Percentiles rank a stretch among this genome's conserved stretches.
These are phyloP conservation scores for Pipra filicauda DNA, from an alignment of 2,113 vertebrate species.

Conservation along the genomic window DNA sequence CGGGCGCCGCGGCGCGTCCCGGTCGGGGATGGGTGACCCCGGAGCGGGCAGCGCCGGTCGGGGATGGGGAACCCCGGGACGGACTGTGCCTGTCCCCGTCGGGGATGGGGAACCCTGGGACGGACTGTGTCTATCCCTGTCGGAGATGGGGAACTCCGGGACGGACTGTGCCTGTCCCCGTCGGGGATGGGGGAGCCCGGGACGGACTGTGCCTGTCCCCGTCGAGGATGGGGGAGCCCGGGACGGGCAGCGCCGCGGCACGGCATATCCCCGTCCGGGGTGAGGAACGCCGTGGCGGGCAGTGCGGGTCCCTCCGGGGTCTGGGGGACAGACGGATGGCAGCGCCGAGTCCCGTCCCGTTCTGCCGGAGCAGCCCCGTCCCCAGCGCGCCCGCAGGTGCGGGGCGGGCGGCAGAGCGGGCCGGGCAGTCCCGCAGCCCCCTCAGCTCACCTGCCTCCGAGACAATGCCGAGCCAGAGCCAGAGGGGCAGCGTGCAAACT, in stretches of 20 bases:
- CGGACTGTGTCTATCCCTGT: background rate
- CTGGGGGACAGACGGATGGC: background rate
- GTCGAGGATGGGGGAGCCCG: background rate
- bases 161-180: background rate
- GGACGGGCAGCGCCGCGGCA: background rate
- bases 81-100: background rate
- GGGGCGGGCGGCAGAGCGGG: background rate
- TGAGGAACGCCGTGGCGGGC: background rate
- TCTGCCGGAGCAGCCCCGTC: background rate
- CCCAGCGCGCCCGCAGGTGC: background rate
- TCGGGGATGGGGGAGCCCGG: background rate
- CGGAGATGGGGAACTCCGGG: background rate
- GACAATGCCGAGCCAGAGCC: conserved; percentile 85
- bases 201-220: background rate
- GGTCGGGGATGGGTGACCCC: background rate
- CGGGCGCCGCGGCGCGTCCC: background rate
- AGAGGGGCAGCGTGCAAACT: conserved; percentile 80
- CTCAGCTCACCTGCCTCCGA: conserved; percentile 84
- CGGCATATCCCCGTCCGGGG: background rate
- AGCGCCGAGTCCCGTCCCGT: background rate
- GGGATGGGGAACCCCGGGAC: background rate
- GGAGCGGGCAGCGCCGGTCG: background rate
- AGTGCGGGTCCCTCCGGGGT: background rate
- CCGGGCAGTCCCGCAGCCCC: background rate
- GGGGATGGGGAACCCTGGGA: background rate